A percentile compares a stretch with the other conserved stretches of the same genome.
Evolutionary conservation across 2,888 invertebrate species (phyloP).

Genomic region (Heliconius ethilla): DNA sequence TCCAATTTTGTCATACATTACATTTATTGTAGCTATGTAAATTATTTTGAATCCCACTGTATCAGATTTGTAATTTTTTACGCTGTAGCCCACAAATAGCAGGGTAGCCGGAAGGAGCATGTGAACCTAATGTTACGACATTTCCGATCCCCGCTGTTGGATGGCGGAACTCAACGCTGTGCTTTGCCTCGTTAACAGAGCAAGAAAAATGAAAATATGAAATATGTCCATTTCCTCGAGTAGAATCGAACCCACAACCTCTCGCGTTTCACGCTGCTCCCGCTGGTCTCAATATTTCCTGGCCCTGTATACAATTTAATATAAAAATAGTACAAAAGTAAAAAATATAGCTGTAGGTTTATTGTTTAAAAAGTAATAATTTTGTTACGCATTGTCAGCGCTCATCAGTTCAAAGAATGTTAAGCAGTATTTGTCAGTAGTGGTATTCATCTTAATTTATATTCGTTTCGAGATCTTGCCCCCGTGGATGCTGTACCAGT

Average conservation of each 20-base stretch:
- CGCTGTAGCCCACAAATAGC: not conserved
- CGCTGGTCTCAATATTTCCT: no score
- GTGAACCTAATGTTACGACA: not conserved
- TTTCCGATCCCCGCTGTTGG: no score
- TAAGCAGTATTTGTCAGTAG: conserved; percentile 4
- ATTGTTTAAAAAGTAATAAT: not conserved
- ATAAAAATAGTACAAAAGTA: no score
- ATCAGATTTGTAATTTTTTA: not conserved
- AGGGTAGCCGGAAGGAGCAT: not conserved
- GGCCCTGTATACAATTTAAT: no score
- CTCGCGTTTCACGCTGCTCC: no score
- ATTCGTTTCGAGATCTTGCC: conserved; percentile 44
- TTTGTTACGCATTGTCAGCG: conserved; percentile 17
- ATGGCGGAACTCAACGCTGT: not conserved
- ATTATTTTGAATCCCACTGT: not conserved
- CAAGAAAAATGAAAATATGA: not conserved
- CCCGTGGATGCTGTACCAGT: conserved; percentile 29
- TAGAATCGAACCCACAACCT: not conserved
- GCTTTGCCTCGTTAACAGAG: no score
- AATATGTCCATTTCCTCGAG: not conserved
- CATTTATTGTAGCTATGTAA: not conserved
- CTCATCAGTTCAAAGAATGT: conserved; percentile 8
- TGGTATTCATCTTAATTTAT: conserved; percentile 28
- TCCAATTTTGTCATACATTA: conserved; percentile 7
- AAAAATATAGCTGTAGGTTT: no score